Conservation (phyloP, 2,888 invertebrate species). For the Caenorhabditis becei region DNA sequence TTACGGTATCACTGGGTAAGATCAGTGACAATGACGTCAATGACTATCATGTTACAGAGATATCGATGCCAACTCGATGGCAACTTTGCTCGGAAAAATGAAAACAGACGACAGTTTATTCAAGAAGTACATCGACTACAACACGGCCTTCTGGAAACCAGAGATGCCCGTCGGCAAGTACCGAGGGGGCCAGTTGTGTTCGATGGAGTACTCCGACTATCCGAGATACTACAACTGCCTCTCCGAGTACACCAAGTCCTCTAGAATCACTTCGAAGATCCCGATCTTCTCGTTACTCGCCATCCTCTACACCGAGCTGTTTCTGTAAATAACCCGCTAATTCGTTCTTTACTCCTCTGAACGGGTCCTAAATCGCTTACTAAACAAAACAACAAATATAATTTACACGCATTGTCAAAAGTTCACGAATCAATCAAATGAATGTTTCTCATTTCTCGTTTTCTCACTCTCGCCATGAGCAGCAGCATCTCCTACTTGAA, state of each 20-base stretch:
- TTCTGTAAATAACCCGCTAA: constrained; percentile 15
- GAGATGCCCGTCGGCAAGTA: constrained; percentile 63
- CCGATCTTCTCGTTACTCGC: constrained; percentile 53
- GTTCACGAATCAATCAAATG: constrained; percentile 17
- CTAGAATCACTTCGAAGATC: background rate
- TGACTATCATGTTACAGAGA: constrained; percentile 28
- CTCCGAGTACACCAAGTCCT: constrained; percentile 31
- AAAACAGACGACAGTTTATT: constrained; percentile 64
- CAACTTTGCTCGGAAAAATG: constrained; percentile 62
- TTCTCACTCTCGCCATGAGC: constrained; percentile 27
- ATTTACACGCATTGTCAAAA: background rate
- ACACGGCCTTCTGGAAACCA: constrained; percentile 65
- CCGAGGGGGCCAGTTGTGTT: constrained; percentile 77
- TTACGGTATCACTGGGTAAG: constrained; percentile 66
- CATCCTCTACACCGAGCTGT: constrained; percentile 47
- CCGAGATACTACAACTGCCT: constrained; percentile 71
- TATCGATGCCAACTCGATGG: constrained; percentile 52
- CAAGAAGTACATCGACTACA: constrained; percentile 68
- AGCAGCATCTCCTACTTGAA: constrained; percentile 15
- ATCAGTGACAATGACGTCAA: background rate
- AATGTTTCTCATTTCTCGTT: constrained; percentile 39
- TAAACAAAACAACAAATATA: constrained; percentile 18
- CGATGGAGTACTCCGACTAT: constrained; percentile 75
- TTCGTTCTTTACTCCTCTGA: background rate
- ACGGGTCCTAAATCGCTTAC: constrained; percentile 24